Conservation (phyloP, 2,888 invertebrate genomes). For the Pyrochroa serraticornis region DNA sequence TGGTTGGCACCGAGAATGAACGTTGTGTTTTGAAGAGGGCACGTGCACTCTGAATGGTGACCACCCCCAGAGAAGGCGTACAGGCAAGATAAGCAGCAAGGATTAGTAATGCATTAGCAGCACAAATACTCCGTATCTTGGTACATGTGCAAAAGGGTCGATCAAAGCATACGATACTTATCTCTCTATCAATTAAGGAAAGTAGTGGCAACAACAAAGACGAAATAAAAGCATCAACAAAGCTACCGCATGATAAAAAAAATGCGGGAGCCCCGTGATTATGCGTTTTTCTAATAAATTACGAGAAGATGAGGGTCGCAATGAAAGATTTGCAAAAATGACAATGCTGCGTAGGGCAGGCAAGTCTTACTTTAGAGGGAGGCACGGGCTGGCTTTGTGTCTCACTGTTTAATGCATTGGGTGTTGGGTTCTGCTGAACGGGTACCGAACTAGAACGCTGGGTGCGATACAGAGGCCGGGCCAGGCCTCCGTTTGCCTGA, state of each 20-base stretch:
- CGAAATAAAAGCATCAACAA: conserved; percentile 27
- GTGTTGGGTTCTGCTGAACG: conserved; percentile 51
- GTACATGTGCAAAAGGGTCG: conserved; percentile 44
- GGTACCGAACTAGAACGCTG: conserved; percentile 71
- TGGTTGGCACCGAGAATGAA: conserved; percentile 90
- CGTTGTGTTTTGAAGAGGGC: conserved; percentile 91
- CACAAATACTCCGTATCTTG: conserved; percentile 49
- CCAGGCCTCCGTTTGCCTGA: conserved; percentile 51
- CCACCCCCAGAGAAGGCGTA: conserved; percentile 53
- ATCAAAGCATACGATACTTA: conserved; percentile 23
- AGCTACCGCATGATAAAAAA: conserved; percentile 15
- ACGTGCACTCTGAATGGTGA: conserved; percentile 65
- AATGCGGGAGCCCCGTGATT: conserved; percentile 22
- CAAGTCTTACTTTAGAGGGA: conserved; percentile 55
- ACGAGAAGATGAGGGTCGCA: conserved; percentile 26
- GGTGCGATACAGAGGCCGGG: conserved; percentile 64
- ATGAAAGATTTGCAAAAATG: conserved; percentile 27
- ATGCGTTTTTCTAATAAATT: conserved; percentile 12
- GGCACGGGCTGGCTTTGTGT: conserved; percentile 46
- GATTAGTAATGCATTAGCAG: conserved; percentile 49
- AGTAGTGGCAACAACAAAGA: conserved; percentile 38
- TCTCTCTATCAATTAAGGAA: conserved; percentile 25
- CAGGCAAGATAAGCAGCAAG: conserved; percentile 55
- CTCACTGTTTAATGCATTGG: conserved; percentile 44
- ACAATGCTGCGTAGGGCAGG: conserved; percentile 26